Conservation (phyloP, 1,140 invertebrate genomes). For the Rhyacophila brunnea region DNA sequence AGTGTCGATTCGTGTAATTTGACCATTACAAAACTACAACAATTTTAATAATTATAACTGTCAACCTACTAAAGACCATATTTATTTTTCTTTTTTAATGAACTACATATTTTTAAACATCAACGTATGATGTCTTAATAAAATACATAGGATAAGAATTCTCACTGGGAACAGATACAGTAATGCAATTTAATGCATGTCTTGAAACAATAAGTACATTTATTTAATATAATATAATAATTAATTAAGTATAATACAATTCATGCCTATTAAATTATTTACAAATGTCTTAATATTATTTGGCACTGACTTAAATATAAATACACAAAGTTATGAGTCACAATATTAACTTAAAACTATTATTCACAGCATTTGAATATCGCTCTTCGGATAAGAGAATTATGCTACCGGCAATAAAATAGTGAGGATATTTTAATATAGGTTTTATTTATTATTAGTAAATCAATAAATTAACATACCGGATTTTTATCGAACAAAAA, state of each 20-base stretch:
- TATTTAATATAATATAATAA: conserved; percentile 9
- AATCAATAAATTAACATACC: background rate
- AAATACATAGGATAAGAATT: too few species aligned
- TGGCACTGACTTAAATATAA: conserved; percentile 31
- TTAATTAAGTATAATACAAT: conserved; percentile 24
- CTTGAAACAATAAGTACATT: conserved; percentile 9
- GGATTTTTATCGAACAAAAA: background rate
- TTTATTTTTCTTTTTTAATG: too few species aligned
- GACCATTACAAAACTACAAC: too few species aligned
- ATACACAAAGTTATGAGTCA: conserved; percentile 8
- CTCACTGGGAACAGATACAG: too few species aligned
- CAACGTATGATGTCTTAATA: too few species aligned
- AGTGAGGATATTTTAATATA: conserved; percentile 1
- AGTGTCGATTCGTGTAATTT: too few species aligned
- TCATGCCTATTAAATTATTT: conserved; percentile 12
- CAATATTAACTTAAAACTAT: conserved; percentile 1
- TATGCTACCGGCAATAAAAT: background rate
- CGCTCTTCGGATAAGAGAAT: background rate
- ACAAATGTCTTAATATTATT: conserved; percentile 32
- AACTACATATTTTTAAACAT: too few species aligned
- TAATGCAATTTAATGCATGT: too few species aligned
- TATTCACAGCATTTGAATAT: conserved; percentile 25
- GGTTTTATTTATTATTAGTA: background rate
- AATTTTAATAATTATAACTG: too few species aligned
- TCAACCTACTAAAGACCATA: too few species aligned